Percentiles rank a stretch among this genome's conserved stretches.
Conservation (phyloP, 2,797 vertebrate genomes). For the Alca torda region DNA sequence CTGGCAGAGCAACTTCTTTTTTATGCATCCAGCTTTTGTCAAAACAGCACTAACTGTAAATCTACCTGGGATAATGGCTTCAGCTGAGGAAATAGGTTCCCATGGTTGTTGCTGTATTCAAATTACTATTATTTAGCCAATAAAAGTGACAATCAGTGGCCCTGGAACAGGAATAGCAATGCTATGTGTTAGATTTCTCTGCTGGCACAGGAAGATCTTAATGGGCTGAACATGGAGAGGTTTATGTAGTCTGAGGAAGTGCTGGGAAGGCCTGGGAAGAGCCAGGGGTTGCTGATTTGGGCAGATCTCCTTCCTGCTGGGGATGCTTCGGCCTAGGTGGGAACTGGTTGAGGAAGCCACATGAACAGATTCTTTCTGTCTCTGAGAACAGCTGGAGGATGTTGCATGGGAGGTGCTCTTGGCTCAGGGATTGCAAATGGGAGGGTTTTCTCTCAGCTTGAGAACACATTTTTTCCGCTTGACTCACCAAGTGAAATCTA, state of each 20-base stretch:
- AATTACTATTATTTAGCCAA: constrained; percentile 6
- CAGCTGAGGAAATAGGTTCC: background rate
- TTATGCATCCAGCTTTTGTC: background rate
- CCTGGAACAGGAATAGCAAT: background rate
- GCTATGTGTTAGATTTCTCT: background rate
- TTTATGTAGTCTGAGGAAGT: background rate
- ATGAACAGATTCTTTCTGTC: background rate
- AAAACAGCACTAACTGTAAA: background rate
- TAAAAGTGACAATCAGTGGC: background rate
- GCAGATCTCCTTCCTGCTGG: background rate
- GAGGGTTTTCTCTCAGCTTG: constrained; percentile 21
- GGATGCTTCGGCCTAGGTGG: background rate
- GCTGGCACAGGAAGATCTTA: background rate
- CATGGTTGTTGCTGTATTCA: constrained; percentile 12
- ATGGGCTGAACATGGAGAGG: background rate
- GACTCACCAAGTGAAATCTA: constrained; percentile 44
- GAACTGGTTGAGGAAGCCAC: background rate
- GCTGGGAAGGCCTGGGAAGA: background rate
- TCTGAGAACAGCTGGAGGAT: constrained; percentile 45
- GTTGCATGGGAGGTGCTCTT: constrained; percentile 49
- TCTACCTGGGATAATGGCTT: background rate
- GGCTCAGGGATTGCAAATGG: background rate
- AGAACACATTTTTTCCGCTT: constrained; percentile 49
- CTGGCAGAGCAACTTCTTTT: background rate
- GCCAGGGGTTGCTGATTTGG: background rate